These are phyloP conservation scores for Clarias platycephalus DNA, from an alignment of 2,797 vertebrate species.

Conservation along the genomic window DNA sequence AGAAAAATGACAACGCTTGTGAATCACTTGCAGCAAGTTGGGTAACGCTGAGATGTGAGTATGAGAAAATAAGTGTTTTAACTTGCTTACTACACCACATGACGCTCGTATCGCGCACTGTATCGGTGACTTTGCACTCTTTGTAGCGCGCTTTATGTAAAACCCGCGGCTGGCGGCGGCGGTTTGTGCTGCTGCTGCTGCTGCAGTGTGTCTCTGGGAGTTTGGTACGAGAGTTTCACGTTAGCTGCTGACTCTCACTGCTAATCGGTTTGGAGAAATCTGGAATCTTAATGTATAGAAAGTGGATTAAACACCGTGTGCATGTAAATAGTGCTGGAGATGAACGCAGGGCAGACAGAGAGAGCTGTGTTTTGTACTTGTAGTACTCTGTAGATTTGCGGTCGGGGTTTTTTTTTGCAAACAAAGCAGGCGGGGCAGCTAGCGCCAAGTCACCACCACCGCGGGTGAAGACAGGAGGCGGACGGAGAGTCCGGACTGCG, in stretches of 20 bases:
- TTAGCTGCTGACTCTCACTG: background rate
- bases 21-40: conserved; percentile 57
- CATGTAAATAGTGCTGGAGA: background rate
- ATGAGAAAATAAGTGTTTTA: conserved; percentile 9
- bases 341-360: background rate
- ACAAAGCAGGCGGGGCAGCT: conserved; percentile 20
- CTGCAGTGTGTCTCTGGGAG: background rate
- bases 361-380: background rate
- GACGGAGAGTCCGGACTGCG: background rate
- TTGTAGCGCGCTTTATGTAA: background rate
- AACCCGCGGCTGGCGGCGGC: background rate
- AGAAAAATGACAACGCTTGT: conserved; percentile 43
- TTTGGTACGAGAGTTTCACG: conserved; percentile 6
- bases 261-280: background rate
- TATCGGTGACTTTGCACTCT: background rate
- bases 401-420: background rate
- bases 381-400: background rate
- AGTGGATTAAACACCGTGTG: background rate
- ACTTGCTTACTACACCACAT: background rate
- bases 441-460: background rate
- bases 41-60: conserved; percentile 45
- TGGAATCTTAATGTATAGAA: background rate
- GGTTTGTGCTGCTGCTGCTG: conserved; percentile 5
- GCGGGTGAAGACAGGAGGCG: background rate
- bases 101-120: background rate